A percentile compares a stretch with the other conserved stretches of the same genome.
These are phyloP conservation scores for Campaea margaritaria DNA, from an alignment of 2,888 invertebrate species.

Conservation along the genomic window DNA sequence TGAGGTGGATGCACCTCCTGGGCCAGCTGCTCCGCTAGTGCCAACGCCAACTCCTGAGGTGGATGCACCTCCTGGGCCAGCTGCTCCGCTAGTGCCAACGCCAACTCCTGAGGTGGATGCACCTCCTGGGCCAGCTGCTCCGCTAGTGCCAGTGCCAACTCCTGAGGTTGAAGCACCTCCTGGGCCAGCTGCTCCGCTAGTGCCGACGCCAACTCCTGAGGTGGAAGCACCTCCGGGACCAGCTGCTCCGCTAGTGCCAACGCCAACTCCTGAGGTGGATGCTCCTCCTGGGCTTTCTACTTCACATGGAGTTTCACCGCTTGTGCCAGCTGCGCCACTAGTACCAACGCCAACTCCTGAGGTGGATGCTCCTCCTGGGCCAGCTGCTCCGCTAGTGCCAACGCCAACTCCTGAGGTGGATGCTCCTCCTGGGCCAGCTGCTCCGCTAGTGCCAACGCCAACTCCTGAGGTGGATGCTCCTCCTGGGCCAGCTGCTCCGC, in stretches of 20 bases:
- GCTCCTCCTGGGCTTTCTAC: slow-evolving; percentile 1
- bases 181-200: neutral
- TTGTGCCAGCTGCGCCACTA: neutral
- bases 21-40: neutral
- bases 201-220: neutral
- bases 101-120: neutral
- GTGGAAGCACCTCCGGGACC: neutral
- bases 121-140: neutral
- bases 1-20: neutral
- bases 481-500: slow-evolving; percentile 1
- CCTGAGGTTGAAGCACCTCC: neutral
- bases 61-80: neutral
- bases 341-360: neutral
- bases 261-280: neutral
- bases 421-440: slow-evolving; percentile 2
- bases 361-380: neutral
- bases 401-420: neutral
- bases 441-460: neutral
- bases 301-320: no score
- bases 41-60: neutral
- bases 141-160: neutral
- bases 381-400: neutral
- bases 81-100: neutral
- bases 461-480: neutral
- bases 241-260: neutral